A percentile compares a stretch with the other conserved stretches of the same genome.
Conservation (phyloP, 2,888 invertebrate species). For the Mythimna albipuncta region DNA sequence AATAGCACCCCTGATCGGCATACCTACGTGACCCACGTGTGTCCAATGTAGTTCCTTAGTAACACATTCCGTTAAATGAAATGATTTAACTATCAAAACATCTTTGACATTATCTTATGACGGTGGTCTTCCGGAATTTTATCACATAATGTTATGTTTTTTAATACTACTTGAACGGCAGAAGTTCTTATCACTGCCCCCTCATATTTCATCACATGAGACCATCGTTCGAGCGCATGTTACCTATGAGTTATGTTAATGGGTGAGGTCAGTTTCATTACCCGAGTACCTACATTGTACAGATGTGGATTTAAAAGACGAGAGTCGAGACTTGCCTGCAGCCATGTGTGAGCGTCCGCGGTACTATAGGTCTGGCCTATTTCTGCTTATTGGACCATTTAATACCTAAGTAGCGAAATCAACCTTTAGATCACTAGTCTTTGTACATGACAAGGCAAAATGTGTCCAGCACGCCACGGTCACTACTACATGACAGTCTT, state of each 20-base stretch:
- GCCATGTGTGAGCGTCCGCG: no score
- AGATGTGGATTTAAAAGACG: neutral
- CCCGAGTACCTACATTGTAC: neutral
- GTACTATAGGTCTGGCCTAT: no score
- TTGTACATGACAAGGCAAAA: no score
- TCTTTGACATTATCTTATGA: slow-evolving; percentile 20
- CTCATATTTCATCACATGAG: neutral
- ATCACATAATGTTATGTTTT: slow-evolving; percentile 7
- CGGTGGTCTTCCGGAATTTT: slow-evolving; percentile 26
- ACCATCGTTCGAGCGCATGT: neutral
- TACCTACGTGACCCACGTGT: no score
- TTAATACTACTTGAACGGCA: neutral
- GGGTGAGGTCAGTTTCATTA: neutral
- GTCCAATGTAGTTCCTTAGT: neutral
- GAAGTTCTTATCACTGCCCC: neutral
- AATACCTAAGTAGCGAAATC: no score
- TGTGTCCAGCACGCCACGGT: no score
- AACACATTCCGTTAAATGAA: slow-evolving; percentile 20
- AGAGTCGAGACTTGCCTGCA: no score
- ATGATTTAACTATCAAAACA: slow-evolving; percentile 30
- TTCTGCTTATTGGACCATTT: no score
- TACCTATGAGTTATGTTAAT: neutral
- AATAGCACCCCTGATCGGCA: no score
- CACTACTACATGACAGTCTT: no score
- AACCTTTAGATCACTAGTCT: no score